phyloP scores from a whole-genome alignment of 92 coral and sea anemone species.

The Epizoanthus stellaris region DNA sequence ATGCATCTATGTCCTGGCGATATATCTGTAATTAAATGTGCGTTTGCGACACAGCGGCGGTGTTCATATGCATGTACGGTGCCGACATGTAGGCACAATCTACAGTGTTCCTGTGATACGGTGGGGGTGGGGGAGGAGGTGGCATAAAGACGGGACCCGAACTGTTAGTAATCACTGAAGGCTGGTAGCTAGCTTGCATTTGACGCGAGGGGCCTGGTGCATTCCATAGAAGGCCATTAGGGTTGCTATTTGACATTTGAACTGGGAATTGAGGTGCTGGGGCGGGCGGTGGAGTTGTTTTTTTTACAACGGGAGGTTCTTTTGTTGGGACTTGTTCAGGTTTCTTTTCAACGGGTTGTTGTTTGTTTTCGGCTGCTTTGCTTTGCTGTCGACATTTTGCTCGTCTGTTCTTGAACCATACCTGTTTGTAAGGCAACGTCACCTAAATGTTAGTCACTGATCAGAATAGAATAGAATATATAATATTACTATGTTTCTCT shows the following conservation, averaged over 20 bases:
- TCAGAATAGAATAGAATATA: no score
- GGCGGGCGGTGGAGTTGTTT: slow-evolving; percentile 3
- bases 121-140: slow-evolving; percentile 82
- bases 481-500: no score
- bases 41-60: slow-evolving; percentile 16
- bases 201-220: slow-evolving; percentile 63
- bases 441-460: no score
- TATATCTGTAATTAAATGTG: neutral
- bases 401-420: slow-evolving; percentile 98
- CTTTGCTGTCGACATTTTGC: slow-evolving; percentile 96
- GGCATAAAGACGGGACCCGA: slow-evolving; percentile 95
- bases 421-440: slow-evolving; percentile 50
- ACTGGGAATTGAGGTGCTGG: slow-evolving; percentile 2
- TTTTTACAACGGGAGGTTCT: slow-evolving; percentile 24
- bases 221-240: slow-evolving; percentile 72
- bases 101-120: slow-evolving; percentile 72
- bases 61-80: slow-evolving; percentile 81
- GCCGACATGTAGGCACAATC: slow-evolving; percentile 89
- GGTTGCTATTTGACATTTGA: slow-evolving; percentile 50
- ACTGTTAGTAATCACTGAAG: slow-evolving; percentile 85
- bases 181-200: slow-evolving; percentile 60
- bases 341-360: slow-evolving; percentile 74
- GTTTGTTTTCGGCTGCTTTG: slow-evolving; percentile 84
- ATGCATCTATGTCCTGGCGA: neutral
- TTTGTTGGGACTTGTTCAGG: slow-evolving; percentile 62